Evolutionary conservation across 2,888 invertebrate genomes (phyloP).

Genomic region (Rhagophthalmus giganteus): DNA sequence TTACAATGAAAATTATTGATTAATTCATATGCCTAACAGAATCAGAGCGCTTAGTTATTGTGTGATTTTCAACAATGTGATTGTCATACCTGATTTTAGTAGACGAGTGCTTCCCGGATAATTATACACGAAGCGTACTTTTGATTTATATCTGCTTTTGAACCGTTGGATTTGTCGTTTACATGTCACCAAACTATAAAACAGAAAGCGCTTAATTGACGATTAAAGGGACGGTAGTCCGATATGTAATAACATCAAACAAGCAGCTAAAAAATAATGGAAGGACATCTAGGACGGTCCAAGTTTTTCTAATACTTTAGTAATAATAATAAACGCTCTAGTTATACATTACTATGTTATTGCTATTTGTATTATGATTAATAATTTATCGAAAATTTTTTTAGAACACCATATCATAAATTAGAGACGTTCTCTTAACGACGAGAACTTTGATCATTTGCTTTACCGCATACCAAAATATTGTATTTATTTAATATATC

Average conservation of each 20-base stretch:
- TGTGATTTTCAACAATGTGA: slow-evolving; percentile 19
- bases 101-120: slow-evolving; percentile 11
- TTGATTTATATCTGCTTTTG: slow-evolving; percentile 19
- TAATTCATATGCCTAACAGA: background rate
- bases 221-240: slow-evolving; percentile 25
- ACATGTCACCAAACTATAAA: slow-evolving; percentile 18
- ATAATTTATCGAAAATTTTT: background rate
- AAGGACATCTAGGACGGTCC: slow-evolving; percentile 26
- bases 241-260: slow-evolving; percentile 22
- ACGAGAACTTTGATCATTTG: slow-evolving; percentile 15
- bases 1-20: slow-evolving; percentile 5
- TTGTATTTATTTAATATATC: slow-evolving; percentile 12
- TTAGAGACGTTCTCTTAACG: background rate
- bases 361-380: slow-evolving; percentile 15
- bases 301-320: slow-evolving; percentile 2
- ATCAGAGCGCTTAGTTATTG: slow-evolving; percentile 17
- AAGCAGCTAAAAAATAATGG: slow-evolving; percentile 11
- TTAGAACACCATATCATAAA: slow-evolving; percentile 3
- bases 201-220: slow-evolving; percentile 20
- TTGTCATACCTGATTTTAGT: slow-evolving; percentile 22
- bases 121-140: slow-evolving; percentile 14
- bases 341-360: slow-evolving; percentile 10
- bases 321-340: background rate
- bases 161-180: slow-evolving; percentile 17
- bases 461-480: slow-evolving; percentile 18